Conservation (phyloP, 1,140 invertebrate species). For the Triops longicaudatus region DNA sequence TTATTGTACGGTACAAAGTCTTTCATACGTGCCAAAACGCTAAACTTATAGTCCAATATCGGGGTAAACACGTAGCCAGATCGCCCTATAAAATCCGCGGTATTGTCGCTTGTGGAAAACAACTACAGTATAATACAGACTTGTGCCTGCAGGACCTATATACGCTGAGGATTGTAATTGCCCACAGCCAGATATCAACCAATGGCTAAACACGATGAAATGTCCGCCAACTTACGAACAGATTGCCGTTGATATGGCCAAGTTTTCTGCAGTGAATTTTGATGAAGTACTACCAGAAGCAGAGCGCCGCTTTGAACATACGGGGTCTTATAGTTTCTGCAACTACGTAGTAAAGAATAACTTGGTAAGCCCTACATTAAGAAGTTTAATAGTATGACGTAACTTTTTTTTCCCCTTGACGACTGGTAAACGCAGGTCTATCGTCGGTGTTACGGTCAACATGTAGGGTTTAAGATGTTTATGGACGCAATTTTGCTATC, state of each 20-base stretch:
- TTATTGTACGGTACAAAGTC: slow-evolving; percentile 73
- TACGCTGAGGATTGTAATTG: slow-evolving; percentile 80
- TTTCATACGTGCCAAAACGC: slow-evolving; percentile 64
- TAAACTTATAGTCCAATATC: slow-evolving; percentile 58
- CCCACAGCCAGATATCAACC: slow-evolving; percentile 51
- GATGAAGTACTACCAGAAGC: slow-evolving; percentile 54
- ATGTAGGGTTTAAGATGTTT: slow-evolving; percentile 95
- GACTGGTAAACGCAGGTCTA: slow-evolving; percentile 52
- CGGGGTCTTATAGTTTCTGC: slow-evolving; percentile 73
- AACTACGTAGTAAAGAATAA: slow-evolving; percentile 83
- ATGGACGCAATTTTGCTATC: slow-evolving; percentile 80
- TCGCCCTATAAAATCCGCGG: slow-evolving; percentile 59
- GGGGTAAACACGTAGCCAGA: slow-evolving; percentile 53
- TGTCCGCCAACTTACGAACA: slow-evolving; percentile 59
- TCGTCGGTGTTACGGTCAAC: slow-evolving; percentile 81
- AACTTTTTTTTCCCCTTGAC: slow-evolving; percentile 13
- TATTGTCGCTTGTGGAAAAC: slow-evolving; percentile 36
- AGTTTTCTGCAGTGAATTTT: slow-evolving; percentile 65
- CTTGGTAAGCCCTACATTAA: slow-evolving; percentile 44
- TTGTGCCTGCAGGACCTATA: slow-evolving; percentile 50
- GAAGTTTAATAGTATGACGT: slow-evolving; percentile 17
- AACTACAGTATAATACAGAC: background rate
- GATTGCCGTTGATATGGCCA: slow-evolving; percentile 63
- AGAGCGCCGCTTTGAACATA: slow-evolving; percentile 55
- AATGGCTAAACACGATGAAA: slow-evolving; percentile 58